Percentiles rank a stretch among this genome's conserved stretches.
phyloP scores from a whole-genome alignment of 2,113 vertebrate genomes.

The Oreochromis tanganicae region DNA sequence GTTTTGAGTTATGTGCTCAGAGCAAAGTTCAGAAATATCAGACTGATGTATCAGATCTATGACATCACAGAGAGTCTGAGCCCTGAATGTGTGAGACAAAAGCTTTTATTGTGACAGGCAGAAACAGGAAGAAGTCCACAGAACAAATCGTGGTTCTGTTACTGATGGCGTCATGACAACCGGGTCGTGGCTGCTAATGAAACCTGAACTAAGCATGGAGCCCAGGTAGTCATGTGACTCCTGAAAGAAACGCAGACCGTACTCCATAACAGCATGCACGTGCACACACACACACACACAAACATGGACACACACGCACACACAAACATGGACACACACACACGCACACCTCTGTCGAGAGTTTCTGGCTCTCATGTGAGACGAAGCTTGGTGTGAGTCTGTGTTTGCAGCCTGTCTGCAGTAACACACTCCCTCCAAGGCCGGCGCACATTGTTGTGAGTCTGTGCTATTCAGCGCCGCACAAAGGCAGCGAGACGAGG shows the following conservation, averaged over 20 bases:
- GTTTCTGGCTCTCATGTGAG: not conserved
- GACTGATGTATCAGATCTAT: not conserved
- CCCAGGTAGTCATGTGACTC: not conserved
- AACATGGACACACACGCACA: too few relatives aligned
- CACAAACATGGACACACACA: too few relatives aligned
- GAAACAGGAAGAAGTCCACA: not conserved
- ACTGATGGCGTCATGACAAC: not conserved
- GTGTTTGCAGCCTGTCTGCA: not conserved
- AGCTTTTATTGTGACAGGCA: not conserved
- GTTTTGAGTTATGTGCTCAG: not conserved
- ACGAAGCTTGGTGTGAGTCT: not conserved
- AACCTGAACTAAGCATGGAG: not conserved
- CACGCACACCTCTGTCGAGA: not conserved
- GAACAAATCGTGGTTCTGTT: not conserved
- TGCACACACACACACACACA: rapidly evolving
- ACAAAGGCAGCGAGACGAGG: not conserved
- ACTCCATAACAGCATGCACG: not conserved
- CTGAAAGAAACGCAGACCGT: not conserved
- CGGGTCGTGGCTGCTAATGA: not conserved
- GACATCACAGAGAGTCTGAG: not conserved
- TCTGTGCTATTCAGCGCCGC: not conserved
- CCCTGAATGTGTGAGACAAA: not conserved
- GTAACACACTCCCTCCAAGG: not conserved
- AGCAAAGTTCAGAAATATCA: not conserved
- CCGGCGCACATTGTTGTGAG: not conserved